Evolutionary conservation across 2,888 invertebrate species (phyloP).

Genomic region (Eurois occulta): DNA sequence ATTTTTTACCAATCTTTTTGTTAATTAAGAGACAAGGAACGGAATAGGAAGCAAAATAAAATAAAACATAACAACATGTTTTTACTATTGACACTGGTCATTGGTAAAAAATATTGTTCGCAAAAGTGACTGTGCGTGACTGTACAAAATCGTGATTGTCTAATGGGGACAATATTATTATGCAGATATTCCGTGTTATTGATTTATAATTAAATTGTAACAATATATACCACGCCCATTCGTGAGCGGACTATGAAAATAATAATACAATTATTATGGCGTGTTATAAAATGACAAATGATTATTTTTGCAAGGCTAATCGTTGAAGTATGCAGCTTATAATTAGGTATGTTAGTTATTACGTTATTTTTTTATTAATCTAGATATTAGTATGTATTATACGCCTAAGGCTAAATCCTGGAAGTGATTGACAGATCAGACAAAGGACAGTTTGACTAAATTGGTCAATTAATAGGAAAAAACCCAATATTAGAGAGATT

Average conservation of each 20-base stretch:
- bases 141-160: slow-evolving; percentile 53
- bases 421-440: slow-evolving; percentile 21
- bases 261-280: slow-evolving; percentile 18
- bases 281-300: slow-evolving; percentile 60
- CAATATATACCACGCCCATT: slow-evolving; percentile 59
- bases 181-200: slow-evolving; percentile 51
- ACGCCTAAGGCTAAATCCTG: slow-evolving; percentile 13
- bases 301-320: slow-evolving; percentile 48
- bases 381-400: not conserved
- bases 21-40: slow-evolving; percentile 40
- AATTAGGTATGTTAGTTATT: not conserved
- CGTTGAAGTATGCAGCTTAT: slow-evolving; percentile 13
- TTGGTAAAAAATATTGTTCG: not conserved
- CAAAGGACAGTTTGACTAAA: not conserved
- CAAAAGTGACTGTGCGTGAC: slow-evolving; percentile 37
- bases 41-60: slow-evolving; percentile 51
- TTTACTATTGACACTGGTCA: slow-evolving; percentile 3
- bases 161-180: slow-evolving; percentile 54
- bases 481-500: not conserved
- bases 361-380: not conserved
- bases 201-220: slow-evolving; percentile 56
- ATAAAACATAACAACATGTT: slow-evolving; percentile 3
- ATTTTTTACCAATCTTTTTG: slow-evolving; percentile 29
- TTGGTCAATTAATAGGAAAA: not conserved
- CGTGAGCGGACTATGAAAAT: slow-evolving; percentile 46